Base-by-base conservation (phyloP, 2,113 vertebrate genomes). In the Casuarius casuarius region DNA sequence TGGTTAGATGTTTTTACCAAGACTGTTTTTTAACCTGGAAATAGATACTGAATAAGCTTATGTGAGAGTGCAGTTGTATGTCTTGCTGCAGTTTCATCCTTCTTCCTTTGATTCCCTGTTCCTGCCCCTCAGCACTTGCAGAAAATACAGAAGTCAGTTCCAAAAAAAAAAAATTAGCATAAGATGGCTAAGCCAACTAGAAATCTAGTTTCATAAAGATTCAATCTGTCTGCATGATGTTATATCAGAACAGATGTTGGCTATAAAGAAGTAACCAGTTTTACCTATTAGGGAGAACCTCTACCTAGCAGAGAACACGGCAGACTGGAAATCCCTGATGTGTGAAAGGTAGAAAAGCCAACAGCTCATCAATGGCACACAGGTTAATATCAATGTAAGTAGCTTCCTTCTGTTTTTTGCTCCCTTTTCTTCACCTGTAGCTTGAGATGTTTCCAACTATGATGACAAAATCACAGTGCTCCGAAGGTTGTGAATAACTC, bases 401-500 rank as follows among this genome's bases (percentile, higher is more conserved):
- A 46, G 8, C 9, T 85, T 86, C 28, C 17, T 76, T 68, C 86
- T 68, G 14, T 4, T 84, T 93, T 59, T 5, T 0, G 61, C 35
- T 92, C 59, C 6, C 11, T 82, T 67, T 81, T 61, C 28, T 91
- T 89, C 42, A 44, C 9, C 1, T 20, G 14, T 42, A 68, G n/a
- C 0, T 0, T 35, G 22, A 52, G 29, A 58, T 2, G 1, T 59
- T 91, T 83, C 54, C 65, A 90, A 13, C 15, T 86, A 17, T 4
- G 5, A 65, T 68, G 17, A 8, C 65, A 59, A 90, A 88, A 76
- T 68, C 23, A n/a, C 62, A 80, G 33, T 0, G 0, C 31, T 66
- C 49, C 31, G 25, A 52, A 83, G 25, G 26, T n/a, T 44, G n/a
- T 5, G 4, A 87, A 79, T 46, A 65, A 25, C 56, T 71, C 65